Base-by-base conservation (phyloP, 2,113 vertebrate species). In the Anolis sagrei region DNA sequence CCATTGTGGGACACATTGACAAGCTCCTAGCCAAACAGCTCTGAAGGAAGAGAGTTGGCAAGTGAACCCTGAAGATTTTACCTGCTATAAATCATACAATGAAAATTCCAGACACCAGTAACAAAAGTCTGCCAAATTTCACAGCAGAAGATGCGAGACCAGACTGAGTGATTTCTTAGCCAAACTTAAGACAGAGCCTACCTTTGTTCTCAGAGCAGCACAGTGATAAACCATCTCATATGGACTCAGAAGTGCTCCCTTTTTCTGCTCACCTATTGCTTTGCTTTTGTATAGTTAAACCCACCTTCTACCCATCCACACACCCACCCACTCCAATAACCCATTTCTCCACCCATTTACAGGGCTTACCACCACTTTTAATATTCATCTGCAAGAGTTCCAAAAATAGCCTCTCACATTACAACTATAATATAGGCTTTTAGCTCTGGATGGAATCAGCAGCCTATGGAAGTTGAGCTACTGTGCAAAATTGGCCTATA, bases 391-490 rank as follows among this genome's bases (percentile, higher is more conserved):
- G 54, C 72, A 66, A 72, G 90, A 73, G 86, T 81, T 91, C 93
- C 89, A 86, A 93, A 93, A 89, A 87, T 85, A 18, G 86, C 87
- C 74, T 92, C 80, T 78, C 88, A 73, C 75, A 78, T 87, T 92
- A 93, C 84, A 90, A 0, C 85, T n/a, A 76, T 84, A 90, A 91
- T 16, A 91, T 61, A 0, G 23, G 88, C 89, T 87, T 75, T 84
- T 89, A 91, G 88, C 87, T 85, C 77, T 39, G 36, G 70, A 85
- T 0, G 88, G 84, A 29, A 73, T 86, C 89, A 88, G 82, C 25
- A 90, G 89, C 85, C 88, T 86, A 66, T 89, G 89, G n/a, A 58
- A 58, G 13, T n/a, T n/a, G 48, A n/a, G 7, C 48, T 9, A 29
- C 72, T 87, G 89, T 51, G 7, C 82, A 79, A 82, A 83, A 11